Evolutionary conservation across 2,113 vertebrate species (phyloP), one percentile per base, ranked within the genome.

Genomic region (Bombycilla garrulus): DNA sequence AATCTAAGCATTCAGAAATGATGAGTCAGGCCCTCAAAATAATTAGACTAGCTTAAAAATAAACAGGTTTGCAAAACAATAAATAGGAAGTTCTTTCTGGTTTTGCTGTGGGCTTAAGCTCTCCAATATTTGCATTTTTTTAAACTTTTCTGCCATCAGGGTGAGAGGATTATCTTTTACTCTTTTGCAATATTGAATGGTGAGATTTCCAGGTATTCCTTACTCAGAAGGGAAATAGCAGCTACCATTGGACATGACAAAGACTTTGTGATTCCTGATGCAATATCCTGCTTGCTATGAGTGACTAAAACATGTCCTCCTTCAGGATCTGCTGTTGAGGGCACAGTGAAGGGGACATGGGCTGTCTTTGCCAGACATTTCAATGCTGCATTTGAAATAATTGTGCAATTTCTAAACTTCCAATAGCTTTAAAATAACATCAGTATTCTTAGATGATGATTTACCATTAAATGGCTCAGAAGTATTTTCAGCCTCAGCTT

Each of bases 21-120:
- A 76, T 71, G 93, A 94, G 85, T 90, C 85, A 93, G 69, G 51
- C 25, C 67, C 72, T 28, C 64, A 60, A 45, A 92, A 96, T 79
- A 86, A 92, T 74, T 56, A 83, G 38, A 78, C n/a, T 42, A 58
- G 29, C 28, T 80, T 69, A 67, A 88, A 96, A 96, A 88, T 79
- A 91, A 87, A 72, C 61, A 76, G 45, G 91, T 97, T 76, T 81
- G 36, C 92, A 84, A 88, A 90, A 78, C 51, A 95, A 85, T 86
- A 96, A 91, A 86, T 51, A 91, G 44, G 86, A 91, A 15, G 18
- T 38, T 81, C 33, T 86, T 84, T 66, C 60, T 66, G 9, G 20
- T 90, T 93, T 86, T 73, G 50, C 70, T 81, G 44, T 35, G 47
- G n/a, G 28, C 17, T 74, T 90, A 38, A 87, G 51, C 11, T 73